A percentile compares a stretch with the other conserved stretches of the same genome.
Evolutionary conservation across 2,113 vertebrate genomes (phyloP).

Genomic region (Centropristis striata): DNA sequence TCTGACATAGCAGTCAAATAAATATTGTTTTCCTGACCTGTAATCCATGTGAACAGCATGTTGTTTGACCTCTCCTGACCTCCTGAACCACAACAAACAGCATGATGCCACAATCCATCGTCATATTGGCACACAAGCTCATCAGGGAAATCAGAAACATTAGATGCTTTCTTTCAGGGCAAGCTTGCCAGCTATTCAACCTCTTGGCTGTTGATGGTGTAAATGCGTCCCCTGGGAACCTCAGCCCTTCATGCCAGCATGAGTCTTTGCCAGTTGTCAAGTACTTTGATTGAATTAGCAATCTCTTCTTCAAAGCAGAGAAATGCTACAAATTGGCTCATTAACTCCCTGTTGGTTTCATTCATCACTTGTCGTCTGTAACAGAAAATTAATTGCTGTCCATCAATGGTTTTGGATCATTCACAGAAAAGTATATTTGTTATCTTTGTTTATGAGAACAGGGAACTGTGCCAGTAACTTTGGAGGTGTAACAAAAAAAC

Average conservation of each 20-base stretch:
- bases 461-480: background rate
- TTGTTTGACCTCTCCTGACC: slow-evolving; percentile 11
- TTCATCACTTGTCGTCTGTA: background rate
- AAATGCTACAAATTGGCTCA: background rate
- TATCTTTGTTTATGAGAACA: background rate
- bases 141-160: slow-evolving; percentile 59
- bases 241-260: slow-evolving; percentile 10
- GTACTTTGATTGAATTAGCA: background rate
- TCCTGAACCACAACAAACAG: slow-evolving; percentile 12
- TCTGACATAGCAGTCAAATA: background rate
- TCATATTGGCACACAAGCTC: slow-evolving; percentile 20
- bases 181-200: background rate
- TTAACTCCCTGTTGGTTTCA: background rate
- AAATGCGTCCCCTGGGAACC: slow-evolving; percentile 23
- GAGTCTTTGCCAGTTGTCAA: slow-evolving; percentile 1
- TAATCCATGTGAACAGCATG: background rate
- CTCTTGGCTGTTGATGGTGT: slow-evolving; percentile 3
- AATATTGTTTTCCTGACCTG: background rate
- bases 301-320: background rate
- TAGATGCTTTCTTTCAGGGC: background rate
- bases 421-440: background rate
- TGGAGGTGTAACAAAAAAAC: background rate
- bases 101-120: background rate
- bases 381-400: background rate
- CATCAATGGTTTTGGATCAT: background rate